Evolutionary conservation across 1,140 invertebrate genomes (phyloP), one percentile per base, ranked within the genome.

Genomic region (Brachionus plicatilis): DNA sequence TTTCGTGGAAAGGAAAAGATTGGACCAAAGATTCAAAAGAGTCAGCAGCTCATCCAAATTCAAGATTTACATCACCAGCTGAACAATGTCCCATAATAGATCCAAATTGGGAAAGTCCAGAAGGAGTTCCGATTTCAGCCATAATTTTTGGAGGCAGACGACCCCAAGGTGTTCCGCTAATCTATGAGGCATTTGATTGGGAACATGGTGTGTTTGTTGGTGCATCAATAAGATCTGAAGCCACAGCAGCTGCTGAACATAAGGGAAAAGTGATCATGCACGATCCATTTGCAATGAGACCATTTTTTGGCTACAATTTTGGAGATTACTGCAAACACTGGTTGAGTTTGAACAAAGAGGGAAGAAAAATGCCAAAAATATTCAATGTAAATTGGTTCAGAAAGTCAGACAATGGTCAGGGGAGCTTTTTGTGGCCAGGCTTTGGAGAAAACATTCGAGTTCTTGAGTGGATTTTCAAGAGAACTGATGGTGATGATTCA

Each of bases 291-390:
- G 97, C 88, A 92, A 93, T 14, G 96, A 91, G 97, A 66, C 97
- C 97, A 43, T 99, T 99, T 92, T 98, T 99, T 88, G 97, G 97
- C 2, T 99, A 99, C 92, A 99, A 99, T 90, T 98, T 99, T 88
- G 96, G 97, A 7, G 91, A 98, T 85, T 99, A 99, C 88, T 91
- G 99, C 6, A 88, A 93, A 14, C 97, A 99, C 87, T 99, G 97
- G 97, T 90, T 99, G 56, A 94, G 92, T 85, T 95, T 98, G 93
- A 91, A 92, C 2, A 89, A 90, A 5, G 90, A 90, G 1, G 87
- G 84, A 11, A 85, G 91, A 2, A 91, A 93, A 50, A 90, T 98
- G 78, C 97, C 97, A 3, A 94, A 94, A 88, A 94, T 98, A 85
- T 99, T 96, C 92, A 96, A 98, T 87, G 96, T 99, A 33, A 99